A percentile compares a stretch with the other conserved stretches of the same genome.
Conservation (phyloP, 92 coral and sea anemone genomes). For the Epizoanthus ramosus region DNA sequence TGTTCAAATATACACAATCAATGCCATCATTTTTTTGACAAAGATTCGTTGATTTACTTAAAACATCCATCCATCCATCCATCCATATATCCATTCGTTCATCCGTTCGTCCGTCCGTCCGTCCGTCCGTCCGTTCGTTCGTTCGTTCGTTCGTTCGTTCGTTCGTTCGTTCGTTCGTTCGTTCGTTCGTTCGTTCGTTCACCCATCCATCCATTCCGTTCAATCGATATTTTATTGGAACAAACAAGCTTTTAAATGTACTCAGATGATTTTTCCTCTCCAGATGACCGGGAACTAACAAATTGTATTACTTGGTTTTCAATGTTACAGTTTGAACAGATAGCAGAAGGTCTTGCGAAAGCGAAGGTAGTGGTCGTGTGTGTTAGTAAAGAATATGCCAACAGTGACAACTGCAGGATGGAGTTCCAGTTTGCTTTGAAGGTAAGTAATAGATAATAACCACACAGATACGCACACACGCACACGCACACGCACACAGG, state of each 20-base stretch:
- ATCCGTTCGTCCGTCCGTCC: not conserved
- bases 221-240: conserved; percentile 47
- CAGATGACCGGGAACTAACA: too few relatives aligned
- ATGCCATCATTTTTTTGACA: conserved; percentile 53
- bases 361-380: conserved; percentile 85
- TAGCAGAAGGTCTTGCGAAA: conserved; percentile 81
- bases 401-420: conserved; percentile 91
- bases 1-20: not conserved
- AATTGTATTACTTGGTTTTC: not conserved
- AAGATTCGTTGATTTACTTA: conserved; percentile 70
- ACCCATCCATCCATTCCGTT: too few relatives aligned
- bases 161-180: too few relatives aligned
- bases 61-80: conserved; percentile 76
- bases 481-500: too few relatives aligned
- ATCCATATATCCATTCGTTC: conserved; percentile 72
- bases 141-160: too few relatives aligned
- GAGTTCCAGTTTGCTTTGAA: conserved; percentile 95
- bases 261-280: conserved; percentile 9
- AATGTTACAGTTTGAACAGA: conserved; percentile 82
- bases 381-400: conserved; percentile 89
- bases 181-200: too few relatives aligned
- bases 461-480: too few relatives aligned
- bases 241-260: conserved; percentile 77
- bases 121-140: not conserved
- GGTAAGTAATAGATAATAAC: too few relatives aligned